Conservation (phyloP, 2,888 invertebrate genomes). For the Oasisia sp. region DNA sequence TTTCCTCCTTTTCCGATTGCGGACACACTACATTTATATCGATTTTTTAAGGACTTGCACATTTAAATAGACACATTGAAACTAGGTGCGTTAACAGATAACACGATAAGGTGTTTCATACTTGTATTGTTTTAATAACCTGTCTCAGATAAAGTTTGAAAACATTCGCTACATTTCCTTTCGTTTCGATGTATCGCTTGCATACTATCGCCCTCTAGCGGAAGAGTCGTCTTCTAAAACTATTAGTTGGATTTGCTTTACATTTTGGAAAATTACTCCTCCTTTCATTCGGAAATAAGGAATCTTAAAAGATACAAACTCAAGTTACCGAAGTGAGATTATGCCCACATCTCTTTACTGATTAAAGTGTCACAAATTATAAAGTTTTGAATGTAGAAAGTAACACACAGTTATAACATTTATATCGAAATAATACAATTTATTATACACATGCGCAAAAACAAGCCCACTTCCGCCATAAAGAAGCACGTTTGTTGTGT, state of each 20-base stretch:
- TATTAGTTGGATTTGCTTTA: not conserved
- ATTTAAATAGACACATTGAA: not conserved
- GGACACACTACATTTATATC: not conserved
- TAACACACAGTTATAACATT: not conserved
- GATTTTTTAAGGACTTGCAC: not conserved
- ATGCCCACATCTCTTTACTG: not conserved
- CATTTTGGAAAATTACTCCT: not conserved
- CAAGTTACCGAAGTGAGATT: not conserved
- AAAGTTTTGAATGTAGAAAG: not conserved
- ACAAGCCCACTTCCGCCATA: not conserved
- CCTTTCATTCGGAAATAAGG: not conserved
- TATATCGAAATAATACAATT: not conserved
- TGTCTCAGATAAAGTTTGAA: not conserved
- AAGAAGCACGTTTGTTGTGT: conserved; percentile 11
- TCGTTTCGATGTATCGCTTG: not conserved
- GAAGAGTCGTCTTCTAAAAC: not conserved
- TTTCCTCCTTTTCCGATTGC: not conserved
- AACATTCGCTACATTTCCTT: not conserved
- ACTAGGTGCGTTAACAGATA: not conserved
- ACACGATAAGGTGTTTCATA: not conserved
- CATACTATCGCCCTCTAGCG: not conserved
- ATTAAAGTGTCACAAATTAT: not conserved
- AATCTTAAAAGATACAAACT: not conserved
- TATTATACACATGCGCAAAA: not conserved
- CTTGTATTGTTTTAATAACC: not conserved